A percentile compares a stretch with the other conserved stretches of the same genome.
phyloP scores from a whole-genome alignment of 2,888 invertebrate species.

The Hedychridium roseum region DNA sequence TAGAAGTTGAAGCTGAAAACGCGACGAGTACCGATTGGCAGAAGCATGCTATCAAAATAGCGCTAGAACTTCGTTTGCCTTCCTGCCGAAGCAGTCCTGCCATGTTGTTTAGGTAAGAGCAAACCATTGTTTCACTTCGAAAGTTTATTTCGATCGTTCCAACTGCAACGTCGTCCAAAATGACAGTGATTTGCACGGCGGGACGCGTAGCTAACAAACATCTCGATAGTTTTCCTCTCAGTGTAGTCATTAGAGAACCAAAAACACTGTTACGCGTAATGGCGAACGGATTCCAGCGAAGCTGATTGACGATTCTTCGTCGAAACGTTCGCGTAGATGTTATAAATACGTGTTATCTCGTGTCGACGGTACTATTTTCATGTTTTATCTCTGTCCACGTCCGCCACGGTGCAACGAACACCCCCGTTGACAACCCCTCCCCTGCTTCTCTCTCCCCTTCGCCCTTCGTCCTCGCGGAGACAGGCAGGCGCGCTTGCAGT shows the following conservation, averaged over 20 bases:
- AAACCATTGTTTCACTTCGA: background rate
- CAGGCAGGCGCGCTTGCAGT: too few relatives aligned
- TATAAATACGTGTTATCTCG: slow-evolving; percentile 54
- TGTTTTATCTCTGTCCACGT: slow-evolving; percentile 53
- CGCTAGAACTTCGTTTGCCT: slow-evolving; percentile 50
- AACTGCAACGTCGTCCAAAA: too few relatives aligned
- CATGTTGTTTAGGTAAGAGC: slow-evolving; percentile 61
- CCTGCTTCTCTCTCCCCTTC: slow-evolving; percentile 6
- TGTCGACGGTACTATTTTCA: slow-evolving; percentile 54
- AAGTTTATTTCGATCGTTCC: too few relatives aligned
- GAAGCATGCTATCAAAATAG: slow-evolving; percentile 57
- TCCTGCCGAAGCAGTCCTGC: slow-evolving; percentile 57
- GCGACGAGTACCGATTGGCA: slow-evolving; percentile 51
- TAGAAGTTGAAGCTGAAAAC: slow-evolving; percentile 50
- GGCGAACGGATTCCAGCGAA: too few relatives aligned
- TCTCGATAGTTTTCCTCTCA: background rate
- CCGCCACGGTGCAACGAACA: slow-evolving; percentile 50
- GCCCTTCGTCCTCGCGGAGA: slow-evolving; percentile 1
- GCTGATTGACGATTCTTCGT: too few relatives aligned
- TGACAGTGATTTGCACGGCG: too few relatives aligned
- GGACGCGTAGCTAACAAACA: too few relatives aligned
- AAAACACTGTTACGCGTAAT: background rate
- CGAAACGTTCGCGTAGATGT: too few relatives aligned
- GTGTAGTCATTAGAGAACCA: background rate
- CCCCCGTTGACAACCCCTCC: slow-evolving; percentile 19